Percentiles rank a stretch among this genome's conserved stretches.
phyloP scores from a whole-genome alignment of 2,888 invertebrate species.

The Hipparchia sbordonii region DNA sequence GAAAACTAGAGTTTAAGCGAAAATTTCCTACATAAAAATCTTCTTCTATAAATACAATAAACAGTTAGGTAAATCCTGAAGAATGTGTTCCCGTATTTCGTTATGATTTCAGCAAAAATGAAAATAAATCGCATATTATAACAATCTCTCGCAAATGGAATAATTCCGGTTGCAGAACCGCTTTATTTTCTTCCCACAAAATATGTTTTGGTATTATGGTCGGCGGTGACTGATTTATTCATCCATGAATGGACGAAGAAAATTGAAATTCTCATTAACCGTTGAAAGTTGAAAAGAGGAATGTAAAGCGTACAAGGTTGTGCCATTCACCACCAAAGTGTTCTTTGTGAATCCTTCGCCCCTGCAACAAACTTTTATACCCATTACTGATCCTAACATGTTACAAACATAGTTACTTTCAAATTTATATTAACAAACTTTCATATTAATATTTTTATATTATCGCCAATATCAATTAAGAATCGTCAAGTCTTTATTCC shows the following conservation, averaged over 20 bases:
- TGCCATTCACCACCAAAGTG: conserved; percentile 37
- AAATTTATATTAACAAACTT: too few relatives aligned
- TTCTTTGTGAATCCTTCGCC: background rate
- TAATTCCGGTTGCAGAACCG: conserved; percentile 29
- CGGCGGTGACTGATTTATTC: conserved; percentile 39
- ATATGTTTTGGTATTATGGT: conserved; percentile 35
- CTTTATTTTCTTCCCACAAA: conserved; percentile 34
- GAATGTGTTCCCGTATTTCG: background rate
- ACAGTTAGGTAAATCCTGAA: background rate
- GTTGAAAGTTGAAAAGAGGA: conserved; percentile 41
- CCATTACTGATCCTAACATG: background rate
- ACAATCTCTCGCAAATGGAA: conserved; percentile 19
- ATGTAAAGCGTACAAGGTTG: conserved; percentile 43
- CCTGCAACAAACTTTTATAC: conserved; percentile 6
- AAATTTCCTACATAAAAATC: too few relatives aligned
- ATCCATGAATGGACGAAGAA: conserved; percentile 41
- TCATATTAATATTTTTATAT: too few relatives aligned
- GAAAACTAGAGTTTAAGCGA: too few relatives aligned
- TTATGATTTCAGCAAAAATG: conserved; percentile 39
- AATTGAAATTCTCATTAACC: conserved; percentile 44
- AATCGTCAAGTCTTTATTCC: too few relatives aligned
- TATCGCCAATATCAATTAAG: too few relatives aligned
- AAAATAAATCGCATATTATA: conserved; percentile 32
- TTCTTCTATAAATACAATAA: background rate
- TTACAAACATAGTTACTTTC: too few relatives aligned